These are phyloP conservation scores for Calosoma granatense DNA, from an alignment of 1,140 invertebrate species.

Conservation along the genomic window DNA sequence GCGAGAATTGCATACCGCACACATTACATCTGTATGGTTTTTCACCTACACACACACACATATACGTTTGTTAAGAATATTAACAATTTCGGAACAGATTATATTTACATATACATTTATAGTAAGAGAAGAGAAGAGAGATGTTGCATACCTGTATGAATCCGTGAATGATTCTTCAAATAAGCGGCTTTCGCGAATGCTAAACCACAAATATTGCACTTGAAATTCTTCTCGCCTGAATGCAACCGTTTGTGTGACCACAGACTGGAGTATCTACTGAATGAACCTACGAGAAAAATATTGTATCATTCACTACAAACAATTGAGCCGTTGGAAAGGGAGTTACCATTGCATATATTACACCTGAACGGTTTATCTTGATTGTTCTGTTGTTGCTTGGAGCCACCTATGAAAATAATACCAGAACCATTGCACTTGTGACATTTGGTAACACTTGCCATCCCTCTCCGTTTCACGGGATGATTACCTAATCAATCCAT, in stretches of 20 bases:
- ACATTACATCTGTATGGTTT: slow-evolving; percentile 81
- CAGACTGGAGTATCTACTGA: slow-evolving; percentile 71
- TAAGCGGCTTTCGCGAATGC: slow-evolving; percentile 86
- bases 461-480: slow-evolving; percentile 70
- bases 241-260: slow-evolving; percentile 80
- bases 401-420: slow-evolving; percentile 65
- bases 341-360: slow-evolving; percentile 65
- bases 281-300: slow-evolving; percentile 39
- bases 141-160: slow-evolving; percentile 46
- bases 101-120: neutral
- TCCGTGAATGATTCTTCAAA: slow-evolving; percentile 83
- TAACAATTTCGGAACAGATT: slow-evolving; percentile 10
- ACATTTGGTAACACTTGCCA: slow-evolving; percentile 74
- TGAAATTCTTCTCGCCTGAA: slow-evolving; percentile 81
- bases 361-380: slow-evolving; percentile 75
- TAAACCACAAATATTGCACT: slow-evolving; percentile 86
- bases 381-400: slow-evolving; percentile 43
- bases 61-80: neutral
- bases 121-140: neutral
- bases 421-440: slow-evolving; percentile 80
- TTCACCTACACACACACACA: slow-evolving; percentile 41
- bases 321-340: slow-evolving; percentile 11
- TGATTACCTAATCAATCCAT: slow-evolving; percentile 37
- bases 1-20: slow-evolving; percentile 80
- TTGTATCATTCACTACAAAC: neutral